A percentile compares a stretch with the other conserved stretches of the same genome.
Evolutionary conservation across 1,140 invertebrate genomes (phyloP).

Genomic region (Araneus ventricosus): DNA sequence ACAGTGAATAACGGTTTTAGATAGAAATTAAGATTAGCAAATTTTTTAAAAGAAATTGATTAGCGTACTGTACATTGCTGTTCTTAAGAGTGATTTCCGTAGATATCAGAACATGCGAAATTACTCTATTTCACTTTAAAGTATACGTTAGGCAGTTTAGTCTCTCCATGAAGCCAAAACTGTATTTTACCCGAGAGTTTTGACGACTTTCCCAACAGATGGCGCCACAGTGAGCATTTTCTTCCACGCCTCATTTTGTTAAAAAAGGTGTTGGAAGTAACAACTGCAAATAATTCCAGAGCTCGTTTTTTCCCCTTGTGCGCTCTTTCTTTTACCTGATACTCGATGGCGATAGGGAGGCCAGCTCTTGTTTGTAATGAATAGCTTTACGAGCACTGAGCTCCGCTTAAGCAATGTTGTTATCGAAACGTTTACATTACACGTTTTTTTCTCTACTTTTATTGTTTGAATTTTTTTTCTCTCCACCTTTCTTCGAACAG

Average conservation of each 20-base stretch:
- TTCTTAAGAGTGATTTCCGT: no score
- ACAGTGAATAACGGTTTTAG: no score
- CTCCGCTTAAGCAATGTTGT: slow-evolving; percentile 42
- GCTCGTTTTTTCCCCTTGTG: neutral
- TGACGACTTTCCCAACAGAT: slow-evolving; percentile 24
- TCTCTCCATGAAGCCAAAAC: no score
- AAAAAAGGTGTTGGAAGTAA: slow-evolving; percentile 62
- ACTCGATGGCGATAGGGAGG: slow-evolving; percentile 37
- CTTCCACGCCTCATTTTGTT: slow-evolving; percentile 9
- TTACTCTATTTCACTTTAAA: no score
- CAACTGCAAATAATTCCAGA: slow-evolving; percentile 39
- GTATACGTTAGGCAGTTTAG: no score
- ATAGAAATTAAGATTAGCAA: no score
- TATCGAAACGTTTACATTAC: slow-evolving; percentile 71
- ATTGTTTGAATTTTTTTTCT: slow-evolving; percentile 24
- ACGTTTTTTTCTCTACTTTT: slow-evolving; percentile 32
- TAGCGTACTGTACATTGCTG: no score
- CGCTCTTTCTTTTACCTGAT: slow-evolving; percentile 16
- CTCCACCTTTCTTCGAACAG: slow-evolving; percentile 3
- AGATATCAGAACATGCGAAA: no score
- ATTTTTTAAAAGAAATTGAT: no score
- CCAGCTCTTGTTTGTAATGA: slow-evolving; percentile 62
- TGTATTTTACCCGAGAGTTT: neutral
- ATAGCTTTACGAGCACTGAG: slow-evolving; percentile 56
- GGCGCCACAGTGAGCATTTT: slow-evolving; percentile 40